Evolutionary conservation across 2,888 invertebrate species (phyloP), one percentile per base, ranked within the genome.

Genomic region (Trachelus troglodyta): DNA sequence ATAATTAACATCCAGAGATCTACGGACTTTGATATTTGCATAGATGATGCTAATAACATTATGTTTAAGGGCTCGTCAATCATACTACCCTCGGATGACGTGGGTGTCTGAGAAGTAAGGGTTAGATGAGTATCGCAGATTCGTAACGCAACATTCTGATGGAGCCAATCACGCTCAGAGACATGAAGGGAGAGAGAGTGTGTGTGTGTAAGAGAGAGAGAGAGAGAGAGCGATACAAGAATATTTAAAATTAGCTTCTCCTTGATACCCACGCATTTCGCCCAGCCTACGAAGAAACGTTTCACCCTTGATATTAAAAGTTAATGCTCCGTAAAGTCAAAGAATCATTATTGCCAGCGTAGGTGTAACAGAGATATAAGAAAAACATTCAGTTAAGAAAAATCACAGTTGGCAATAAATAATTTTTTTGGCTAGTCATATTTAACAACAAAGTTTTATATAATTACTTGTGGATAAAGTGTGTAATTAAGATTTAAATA

Each of bases 11-110:
- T 56, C 56, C 56, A 56, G 23, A 23, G 23, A 56, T 77, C 76
- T 69, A 30, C 34, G 79, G 75, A 75, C 69, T 74, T 78, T 76
- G 81, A 84, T 84, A 86, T 85, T 86, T 86, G 84, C 85, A 84
- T 82, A 83, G 83, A 81, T 23, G 56, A 56, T 84, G 83, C 84
- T 87, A 87, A 87, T 86, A 83, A 84, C 83, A 85, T 87, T 86
- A 83, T 84, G 83, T 83, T 86, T 85, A 87, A 87, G 85, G 84
- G 85, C 85, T 86, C 84, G 87, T 87, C 87, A 87, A 87, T 87
- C 87, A 87, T 85, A 80, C 80, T 76, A 76, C 81, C 81, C 81
- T 77, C 69, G 76, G 35, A 79, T 79, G 80, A 79, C 81, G 79
- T 75, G 80, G 73, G 76, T 79, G 83, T 15, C 56, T 23, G 56